These are phyloP conservation scores for Parotocinclus haroldoi DNA, from an alignment of 2,797 vertebrate genomes.

Conservation along the genomic window DNA sequence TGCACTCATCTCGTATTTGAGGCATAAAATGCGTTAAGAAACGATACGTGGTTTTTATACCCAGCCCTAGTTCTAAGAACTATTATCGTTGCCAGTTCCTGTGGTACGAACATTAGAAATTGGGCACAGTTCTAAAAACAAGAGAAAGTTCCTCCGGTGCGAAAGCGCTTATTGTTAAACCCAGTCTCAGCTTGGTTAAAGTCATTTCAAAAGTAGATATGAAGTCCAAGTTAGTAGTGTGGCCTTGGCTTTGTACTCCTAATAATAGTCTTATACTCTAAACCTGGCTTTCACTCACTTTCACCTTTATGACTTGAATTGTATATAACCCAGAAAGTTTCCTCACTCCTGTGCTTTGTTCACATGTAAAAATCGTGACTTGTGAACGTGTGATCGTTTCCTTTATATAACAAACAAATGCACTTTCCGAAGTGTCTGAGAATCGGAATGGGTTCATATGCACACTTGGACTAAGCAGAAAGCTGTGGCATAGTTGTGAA, in stretches of 20 bases:
- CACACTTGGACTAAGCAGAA: not conserved
- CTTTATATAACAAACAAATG: conserved; percentile 4
- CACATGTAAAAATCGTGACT: conserved; percentile 14
- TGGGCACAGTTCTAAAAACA: too few species aligned
- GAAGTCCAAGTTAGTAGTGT: not conserved
- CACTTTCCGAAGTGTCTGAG: conserved; percentile 17
- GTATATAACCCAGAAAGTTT: conserved; percentile 18
- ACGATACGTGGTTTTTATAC: too few species aligned
- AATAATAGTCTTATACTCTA: not conserved
- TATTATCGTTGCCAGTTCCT: too few species aligned
- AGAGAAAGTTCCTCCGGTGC: too few species aligned
- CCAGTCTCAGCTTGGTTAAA: too few species aligned
- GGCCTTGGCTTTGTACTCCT: not conserved
- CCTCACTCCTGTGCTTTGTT: not conserved
- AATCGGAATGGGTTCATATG: not conserved
- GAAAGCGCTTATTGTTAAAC: too few species aligned
- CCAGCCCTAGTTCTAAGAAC: too few species aligned
- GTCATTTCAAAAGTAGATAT: too few species aligned
- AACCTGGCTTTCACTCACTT: not conserved
- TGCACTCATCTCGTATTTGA: too few species aligned
- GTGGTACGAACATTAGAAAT: too few species aligned
- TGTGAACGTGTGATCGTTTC: conserved; percentile 17
- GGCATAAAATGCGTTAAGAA: too few species aligned
- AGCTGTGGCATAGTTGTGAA: not conserved
- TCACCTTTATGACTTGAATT: not conserved